Evolutionary conservation across 1,140 invertebrate species (phyloP), one percentile per base, ranked within the genome.

Genomic region (Caenorhabditis inopinata): DNA sequence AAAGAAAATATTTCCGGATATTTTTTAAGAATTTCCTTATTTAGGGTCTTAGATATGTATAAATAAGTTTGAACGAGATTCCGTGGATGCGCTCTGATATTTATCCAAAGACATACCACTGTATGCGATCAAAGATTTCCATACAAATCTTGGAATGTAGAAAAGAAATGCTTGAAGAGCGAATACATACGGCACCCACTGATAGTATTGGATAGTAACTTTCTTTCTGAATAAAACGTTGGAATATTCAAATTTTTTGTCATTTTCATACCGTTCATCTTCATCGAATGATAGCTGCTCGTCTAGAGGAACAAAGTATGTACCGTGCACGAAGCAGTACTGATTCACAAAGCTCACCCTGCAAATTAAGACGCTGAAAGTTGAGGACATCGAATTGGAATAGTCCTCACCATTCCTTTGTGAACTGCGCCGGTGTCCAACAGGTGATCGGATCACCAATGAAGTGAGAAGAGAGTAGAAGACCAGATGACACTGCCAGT

Each of bases 391-490:
- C 9, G 12, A 53, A 21, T 51, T 46, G 4, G 11, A 68, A 12
- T 18, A 46, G 38, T 4, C 6, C 35, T 16, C 18, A 74, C 80
- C 80, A 81, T 45, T 81, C 32, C 35, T 84, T 84, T 12, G 86
- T 84, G 79, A 88, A 88, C 73, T 88, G 88, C 12, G 87, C 87
- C 4, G 87, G 87, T 23, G 83, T 86, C 87, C 87, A 88, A 74
- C 86, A 86, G n/a, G 87, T 88, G 25, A 88, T 88, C 18, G 87
- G 87, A 74, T 87, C 84, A 29, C 87, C 87, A 87, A 87, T 88
- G 74, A 87, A 88, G 47, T 88, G 87, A n/a, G 83, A 85, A 16
- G 82, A 83, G 18, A 88, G 51, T 12, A 88, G 47, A 35, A 88
- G 74, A 46, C 78, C 86, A 21, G 87, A 79, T 29, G 83, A 82